Evolutionary conservation across 1,140 invertebrate genomes (phyloP).

Genomic region (Arion vulgaris): DNA sequence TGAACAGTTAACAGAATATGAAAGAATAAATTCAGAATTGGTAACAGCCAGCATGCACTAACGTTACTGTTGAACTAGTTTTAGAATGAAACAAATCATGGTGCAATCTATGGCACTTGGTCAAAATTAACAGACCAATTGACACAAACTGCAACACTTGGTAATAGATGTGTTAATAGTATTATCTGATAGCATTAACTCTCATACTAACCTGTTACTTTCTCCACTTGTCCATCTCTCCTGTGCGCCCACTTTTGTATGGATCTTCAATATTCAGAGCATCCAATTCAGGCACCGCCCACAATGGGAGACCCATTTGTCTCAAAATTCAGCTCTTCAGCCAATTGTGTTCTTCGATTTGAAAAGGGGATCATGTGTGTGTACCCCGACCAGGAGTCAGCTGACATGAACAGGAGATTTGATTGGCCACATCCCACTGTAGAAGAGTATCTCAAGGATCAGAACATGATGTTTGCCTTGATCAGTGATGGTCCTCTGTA

Average conservation of each 20-base stretch:
- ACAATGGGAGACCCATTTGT: constrained; percentile 87
- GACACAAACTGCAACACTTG: too few relatives aligned
- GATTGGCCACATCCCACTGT: constrained; percentile 86
- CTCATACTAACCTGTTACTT: not conserved
- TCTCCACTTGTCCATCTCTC: not conserved
- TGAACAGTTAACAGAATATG: too few relatives aligned
- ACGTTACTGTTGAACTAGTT: too few relatives aligned
- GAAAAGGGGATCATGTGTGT: constrained; percentile 89
- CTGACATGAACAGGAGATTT: constrained; percentile 76
- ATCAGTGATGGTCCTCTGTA: constrained; percentile 97
- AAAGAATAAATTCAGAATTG: too few relatives aligned
- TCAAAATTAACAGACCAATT: too few relatives aligned
- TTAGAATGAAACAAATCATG: too few relatives aligned
- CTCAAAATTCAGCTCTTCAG: constrained; percentile 78
- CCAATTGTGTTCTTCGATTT: constrained; percentile 82
- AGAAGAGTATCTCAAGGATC: constrained; percentile 70
- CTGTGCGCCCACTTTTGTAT: constrained; percentile 12
- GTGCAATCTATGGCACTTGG: too few relatives aligned
- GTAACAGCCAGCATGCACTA: too few relatives aligned
- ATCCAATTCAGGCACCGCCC: constrained; percentile 74
- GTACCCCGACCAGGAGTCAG: constrained; percentile 79
- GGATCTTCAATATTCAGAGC: constrained; percentile 46
- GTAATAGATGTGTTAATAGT: not conserved
- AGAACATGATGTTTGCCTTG: constrained; percentile 83
- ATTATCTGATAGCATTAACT: not conserved